Conservation (phyloP, 2,797 vertebrate genomes). For the Limosa lapponica region DNA sequence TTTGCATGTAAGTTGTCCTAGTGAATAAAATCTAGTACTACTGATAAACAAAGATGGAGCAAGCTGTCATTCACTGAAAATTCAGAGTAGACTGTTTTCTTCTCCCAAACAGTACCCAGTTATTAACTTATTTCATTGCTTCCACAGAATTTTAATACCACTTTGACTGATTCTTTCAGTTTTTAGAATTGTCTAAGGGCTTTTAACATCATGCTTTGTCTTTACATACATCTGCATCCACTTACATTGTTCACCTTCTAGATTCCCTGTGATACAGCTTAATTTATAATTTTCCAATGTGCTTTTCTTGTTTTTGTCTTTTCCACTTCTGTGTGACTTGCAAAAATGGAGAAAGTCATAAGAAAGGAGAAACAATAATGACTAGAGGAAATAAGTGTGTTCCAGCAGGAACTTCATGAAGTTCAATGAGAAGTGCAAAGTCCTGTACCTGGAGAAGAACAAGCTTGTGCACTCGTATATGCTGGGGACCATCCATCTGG, state of each 20-base stretch:
- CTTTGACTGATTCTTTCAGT: background rate
- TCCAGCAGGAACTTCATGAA: background rate
- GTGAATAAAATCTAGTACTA: background rate
- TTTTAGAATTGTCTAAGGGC: background rate
- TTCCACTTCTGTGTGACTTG: background rate
- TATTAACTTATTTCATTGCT: background rate
- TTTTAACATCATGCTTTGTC: background rate
- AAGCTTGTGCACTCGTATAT: background rate
- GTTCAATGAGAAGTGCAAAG: background rate
- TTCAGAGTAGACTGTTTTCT: background rate
- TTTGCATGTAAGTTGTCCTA: background rate
- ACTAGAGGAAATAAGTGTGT: background rate
- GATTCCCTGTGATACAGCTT: background rate
- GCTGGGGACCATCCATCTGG: background rate
- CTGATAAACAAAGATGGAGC: background rate
- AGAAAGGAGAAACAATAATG: background rate
- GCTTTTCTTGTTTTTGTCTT: background rate
- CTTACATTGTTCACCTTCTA: background rate
- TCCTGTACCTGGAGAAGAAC: background rate
- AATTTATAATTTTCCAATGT: background rate
- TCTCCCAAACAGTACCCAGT: background rate
- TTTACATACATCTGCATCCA: background rate
- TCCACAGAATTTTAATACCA: background rate
- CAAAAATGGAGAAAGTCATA: background rate
- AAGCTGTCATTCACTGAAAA: background rate